These are phyloP conservation scores for Cheilosia vernalis DNA, from an alignment of 2,888 invertebrate species.

Conservation along the genomic window DNA sequence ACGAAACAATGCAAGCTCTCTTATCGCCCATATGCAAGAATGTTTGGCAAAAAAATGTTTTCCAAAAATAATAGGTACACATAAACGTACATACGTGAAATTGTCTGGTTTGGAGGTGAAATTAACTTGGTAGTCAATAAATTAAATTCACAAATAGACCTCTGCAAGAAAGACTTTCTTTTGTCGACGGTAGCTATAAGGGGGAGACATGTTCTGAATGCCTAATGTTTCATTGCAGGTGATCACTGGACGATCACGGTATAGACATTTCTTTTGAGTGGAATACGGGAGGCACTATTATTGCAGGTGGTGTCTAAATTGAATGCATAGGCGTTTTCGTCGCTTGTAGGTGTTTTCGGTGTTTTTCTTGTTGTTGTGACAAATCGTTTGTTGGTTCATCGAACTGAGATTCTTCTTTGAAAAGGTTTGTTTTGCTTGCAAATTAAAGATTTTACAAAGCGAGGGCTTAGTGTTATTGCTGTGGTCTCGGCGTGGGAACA, in stretches of 20 bases:
- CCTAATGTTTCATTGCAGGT: conserved; percentile 31
- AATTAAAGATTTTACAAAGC: background rate
- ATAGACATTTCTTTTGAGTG: conserved; percentile 50
- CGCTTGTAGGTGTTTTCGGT: background rate
- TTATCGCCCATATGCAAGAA: conserved; percentile 27
- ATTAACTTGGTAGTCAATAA: conserved; percentile 45
- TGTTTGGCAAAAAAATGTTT: conserved; percentile 25
- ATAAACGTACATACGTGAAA: background rate
- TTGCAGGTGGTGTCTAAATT: conserved; percentile 3
- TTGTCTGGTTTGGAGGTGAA: conserved; percentile 21
- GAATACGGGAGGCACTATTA: conserved; percentile 27
- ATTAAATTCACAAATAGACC: conserved; percentile 56
- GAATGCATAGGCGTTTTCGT: conserved; percentile 52
- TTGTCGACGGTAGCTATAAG: conserved; percentile 19
- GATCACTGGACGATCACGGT: conserved; percentile 14
- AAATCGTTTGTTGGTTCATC: conserved; percentile 41
- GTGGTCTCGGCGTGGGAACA: conserved; percentile 23
- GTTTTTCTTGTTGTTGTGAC: conserved; percentile 15
- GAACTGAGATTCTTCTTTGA: conserved; percentile 46
- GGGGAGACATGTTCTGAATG: conserved; percentile 46
- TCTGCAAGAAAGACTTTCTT: conserved; percentile 49
- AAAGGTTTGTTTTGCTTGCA: conserved; percentile 25
- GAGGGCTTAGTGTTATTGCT: background rate
- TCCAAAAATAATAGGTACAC: conserved; percentile 9
- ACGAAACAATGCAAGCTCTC: conserved; percentile 27